phyloP scores from a whole-genome alignment of 2,888 invertebrate genomes.

The Nomada fabriciana region DNA sequence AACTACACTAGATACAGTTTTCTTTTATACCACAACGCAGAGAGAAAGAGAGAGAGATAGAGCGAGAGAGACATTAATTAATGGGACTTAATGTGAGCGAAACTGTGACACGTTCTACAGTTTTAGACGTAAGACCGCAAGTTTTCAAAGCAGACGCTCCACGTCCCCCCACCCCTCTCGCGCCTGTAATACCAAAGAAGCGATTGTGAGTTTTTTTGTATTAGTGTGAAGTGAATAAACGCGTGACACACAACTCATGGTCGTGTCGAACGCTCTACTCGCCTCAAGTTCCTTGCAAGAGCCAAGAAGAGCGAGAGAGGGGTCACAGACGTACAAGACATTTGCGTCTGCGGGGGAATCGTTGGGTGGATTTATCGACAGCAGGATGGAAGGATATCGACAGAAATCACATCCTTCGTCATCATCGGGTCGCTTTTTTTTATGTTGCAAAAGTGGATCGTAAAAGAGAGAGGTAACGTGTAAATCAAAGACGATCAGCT shows the following conservation, averaged over 20 bases:
- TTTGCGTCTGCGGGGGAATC: conserved; percentile 50
- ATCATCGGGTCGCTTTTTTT: conserved; percentile 54
- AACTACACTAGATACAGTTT: conserved; percentile 63
- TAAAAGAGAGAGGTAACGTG: neutral
- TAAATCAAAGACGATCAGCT: conserved; percentile 7
- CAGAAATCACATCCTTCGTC: conserved; percentile 30
- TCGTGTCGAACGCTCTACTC: conserved; percentile 63
- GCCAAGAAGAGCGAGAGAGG: conserved; percentile 57
- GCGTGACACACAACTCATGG: conserved; percentile 57
- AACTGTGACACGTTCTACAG: conserved; percentile 62
- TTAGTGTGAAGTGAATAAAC: conserved; percentile 78
- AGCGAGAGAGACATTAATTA: conserved; percentile 48
- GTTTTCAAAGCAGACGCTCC: conserved; percentile 63
- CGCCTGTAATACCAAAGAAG: conserved; percentile 83
- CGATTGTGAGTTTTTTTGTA: conserved; percentile 80
- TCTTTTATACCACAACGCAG: conserved; percentile 63
- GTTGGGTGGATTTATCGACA: conserved; percentile 54
- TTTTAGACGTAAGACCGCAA: conserved; percentile 65
- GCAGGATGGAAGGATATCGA: conserved; percentile 39
- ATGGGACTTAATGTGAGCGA: conserved; percentile 60
- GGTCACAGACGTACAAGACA: conserved; percentile 30
- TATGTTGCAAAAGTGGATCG: conserved; percentile 37
- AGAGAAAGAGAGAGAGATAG: conserved; percentile 13
- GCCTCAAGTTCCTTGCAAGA: conserved; percentile 72
- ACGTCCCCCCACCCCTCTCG: conserved; percentile 65